Percentiles rank a stretch among this genome's conserved stretches.
Conservation (phyloP, 2,113 vertebrate species). For the Pseudolaguvia tuberculata region DNA sequence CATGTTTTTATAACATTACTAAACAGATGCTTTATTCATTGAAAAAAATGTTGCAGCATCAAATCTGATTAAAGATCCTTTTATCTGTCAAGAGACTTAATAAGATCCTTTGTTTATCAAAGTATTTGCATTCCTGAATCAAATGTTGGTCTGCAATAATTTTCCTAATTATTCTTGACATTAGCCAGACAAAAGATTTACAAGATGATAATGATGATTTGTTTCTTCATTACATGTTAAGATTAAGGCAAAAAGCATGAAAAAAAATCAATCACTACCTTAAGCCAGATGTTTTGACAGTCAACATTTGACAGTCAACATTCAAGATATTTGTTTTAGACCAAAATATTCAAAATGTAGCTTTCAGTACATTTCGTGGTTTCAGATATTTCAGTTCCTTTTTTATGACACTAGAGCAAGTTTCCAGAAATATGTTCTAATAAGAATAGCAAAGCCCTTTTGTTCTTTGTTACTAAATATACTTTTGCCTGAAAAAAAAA, state of each 20-base stretch:
- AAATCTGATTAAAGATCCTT: constrained; percentile 50
- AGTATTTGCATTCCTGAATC: constrained; percentile 32
- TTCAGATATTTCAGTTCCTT: not conserved
- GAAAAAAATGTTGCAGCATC: constrained; percentile 54
- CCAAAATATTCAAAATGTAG: too few relatives aligned
- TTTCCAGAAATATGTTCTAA: not conserved
- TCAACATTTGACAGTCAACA: not conserved
- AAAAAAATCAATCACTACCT: not conserved
- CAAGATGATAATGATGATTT: constrained; percentile 44
- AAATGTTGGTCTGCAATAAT: constrained; percentile 41
- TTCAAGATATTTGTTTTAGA: not conserved
- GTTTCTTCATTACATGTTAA: constrained; percentile 37
- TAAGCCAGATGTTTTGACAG: not conserved
- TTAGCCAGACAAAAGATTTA: constrained; percentile 46
- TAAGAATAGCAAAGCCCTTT: not conserved
- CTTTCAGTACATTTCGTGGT: not conserved
- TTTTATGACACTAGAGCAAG: not conserved
- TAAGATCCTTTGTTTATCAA: constrained; percentile 32
- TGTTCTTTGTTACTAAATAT: not conserved
- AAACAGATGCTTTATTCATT: constrained; percentile 68
- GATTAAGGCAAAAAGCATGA: constrained; percentile 16
- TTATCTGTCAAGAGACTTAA: constrained; percentile 49
- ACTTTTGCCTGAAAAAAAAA: not conserved
- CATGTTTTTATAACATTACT: constrained; percentile 69
- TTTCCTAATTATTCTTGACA: constrained; percentile 45